Evolutionary conservation across 1,140 invertebrate species (phyloP), one percentile per base, ranked within the genome.

Genomic region (Saccostrea cuccullata): DNA sequence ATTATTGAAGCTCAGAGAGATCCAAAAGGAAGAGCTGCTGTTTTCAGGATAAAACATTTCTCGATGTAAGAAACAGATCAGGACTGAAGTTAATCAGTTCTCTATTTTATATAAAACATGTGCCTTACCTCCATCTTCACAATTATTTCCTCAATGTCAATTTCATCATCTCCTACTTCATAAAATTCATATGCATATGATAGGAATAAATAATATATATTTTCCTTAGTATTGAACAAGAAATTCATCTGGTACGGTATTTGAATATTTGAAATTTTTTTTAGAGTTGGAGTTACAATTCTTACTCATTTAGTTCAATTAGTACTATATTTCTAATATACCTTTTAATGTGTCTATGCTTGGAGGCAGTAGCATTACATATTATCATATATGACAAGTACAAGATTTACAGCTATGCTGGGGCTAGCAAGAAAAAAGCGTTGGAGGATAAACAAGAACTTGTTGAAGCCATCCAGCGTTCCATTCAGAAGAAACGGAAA

Each of bases 11-110:
- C 84, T 17, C 6, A 40, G 26, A n/a, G 8, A 58, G 84, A 85
- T 36, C 17, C 17, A 0, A 85, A 64, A 36, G 84, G 84, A 58
- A 85, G 36, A 30, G 55, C 84, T 85, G 84, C 58, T 30, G 56
- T 64, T 12, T 85, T 85, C 56, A 85, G 60, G 56, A 64, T 85
- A 60, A 58, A 64, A 20, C 84, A 85, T 26, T 85, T 85, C 47
- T 85, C 84, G 1, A 85, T 85, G 84, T 85, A 85, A 84, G 82
- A 56, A 23, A 26, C 2, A 6, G 47, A 47, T 3, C 47, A 8
- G 0, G 5, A 47, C 47, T 47, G 9, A 47, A 47, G 9, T 47
- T 2, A 2, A 47, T 47, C 0, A 2, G 47, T 6, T 47, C 9
- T 47, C 47, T 47, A 3, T 6, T 3, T 47, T 9, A 47, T 47